Evolutionary conservation across 2,797 vertebrate species (phyloP).

Genomic region (Melanotaenia parkinsoni): DNA sequence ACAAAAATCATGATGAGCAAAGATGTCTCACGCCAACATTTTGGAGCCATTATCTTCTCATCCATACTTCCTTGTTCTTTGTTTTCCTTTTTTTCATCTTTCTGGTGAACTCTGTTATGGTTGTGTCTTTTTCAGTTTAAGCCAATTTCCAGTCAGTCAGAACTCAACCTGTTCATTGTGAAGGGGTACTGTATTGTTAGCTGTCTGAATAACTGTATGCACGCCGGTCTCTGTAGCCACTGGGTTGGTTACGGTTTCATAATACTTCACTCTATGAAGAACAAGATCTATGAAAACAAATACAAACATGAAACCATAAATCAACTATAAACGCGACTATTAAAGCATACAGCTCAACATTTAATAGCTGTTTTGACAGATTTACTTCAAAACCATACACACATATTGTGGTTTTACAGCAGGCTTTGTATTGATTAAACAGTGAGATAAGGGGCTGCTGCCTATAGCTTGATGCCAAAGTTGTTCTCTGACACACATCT

Average conservation of each 20-base stretch:
- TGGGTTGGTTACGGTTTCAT: background rate
- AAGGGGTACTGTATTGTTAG: background rate
- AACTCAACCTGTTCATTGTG: background rate
- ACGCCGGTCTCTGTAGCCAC: background rate
- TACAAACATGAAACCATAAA: slow-evolving; percentile 1
- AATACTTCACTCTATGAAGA: background rate
- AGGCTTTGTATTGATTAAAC: background rate
- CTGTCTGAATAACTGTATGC: background rate
- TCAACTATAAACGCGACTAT: background rate
- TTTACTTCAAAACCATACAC: background rate
- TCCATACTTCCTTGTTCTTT: background rate
- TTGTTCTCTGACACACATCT: background rate
- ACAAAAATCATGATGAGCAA: background rate
- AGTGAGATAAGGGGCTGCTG: background rate
- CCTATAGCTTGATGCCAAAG: background rate
- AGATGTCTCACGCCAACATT: background rate
- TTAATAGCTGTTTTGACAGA: background rate
- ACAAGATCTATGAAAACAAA: background rate
- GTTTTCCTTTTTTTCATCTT: background rate
- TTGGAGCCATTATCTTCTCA: background rate
- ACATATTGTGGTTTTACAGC: background rate
- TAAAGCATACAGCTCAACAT: background rate
- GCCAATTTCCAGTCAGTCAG: background rate
- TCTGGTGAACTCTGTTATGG: background rate
- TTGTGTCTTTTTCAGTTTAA: background rate